These are phyloP conservation scores for Phylloscopus collybita DNA, from an alignment of 2,797 vertebrate species.

Conservation along the genomic window DNA sequence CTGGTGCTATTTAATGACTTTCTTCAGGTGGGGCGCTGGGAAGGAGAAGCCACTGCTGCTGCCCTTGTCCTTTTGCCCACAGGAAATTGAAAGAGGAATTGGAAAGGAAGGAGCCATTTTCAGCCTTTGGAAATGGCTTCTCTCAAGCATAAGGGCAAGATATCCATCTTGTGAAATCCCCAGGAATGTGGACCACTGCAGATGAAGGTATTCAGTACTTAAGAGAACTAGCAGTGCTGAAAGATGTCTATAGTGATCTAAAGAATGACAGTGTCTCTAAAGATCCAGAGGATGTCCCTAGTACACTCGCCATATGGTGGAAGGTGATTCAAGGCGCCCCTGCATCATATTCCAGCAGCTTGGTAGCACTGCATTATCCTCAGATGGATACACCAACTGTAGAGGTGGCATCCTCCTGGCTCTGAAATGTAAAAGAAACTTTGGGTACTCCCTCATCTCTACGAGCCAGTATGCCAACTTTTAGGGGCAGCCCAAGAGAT, in stretches of 20 bases:
- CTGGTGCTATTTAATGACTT: background rate
- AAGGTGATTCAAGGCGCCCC: background rate
- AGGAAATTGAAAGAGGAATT: background rate
- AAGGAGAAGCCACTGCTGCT: background rate
- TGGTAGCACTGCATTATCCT: background rate
- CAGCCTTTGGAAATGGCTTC: background rate
- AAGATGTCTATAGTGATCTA: background rate
- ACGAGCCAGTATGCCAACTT: background rate
- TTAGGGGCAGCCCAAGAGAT: background rate
- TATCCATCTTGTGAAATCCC: background rate
- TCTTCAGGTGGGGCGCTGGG: background rate
- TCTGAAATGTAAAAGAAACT: background rate
- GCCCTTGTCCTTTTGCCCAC: background rate
- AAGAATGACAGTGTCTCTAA: background rate
- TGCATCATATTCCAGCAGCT: background rate
- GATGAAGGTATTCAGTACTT: background rate
- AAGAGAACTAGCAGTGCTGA: background rate
- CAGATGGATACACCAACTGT: background rate
- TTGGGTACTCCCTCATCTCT: background rate
- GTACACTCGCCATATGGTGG: background rate
- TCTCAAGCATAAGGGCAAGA: background rate
- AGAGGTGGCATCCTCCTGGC: background rate
- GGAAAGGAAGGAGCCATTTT: too few relatives aligned
- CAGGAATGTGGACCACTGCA: background rate
- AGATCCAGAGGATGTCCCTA: background rate